Conservation (phyloP, 2,113 vertebrate genomes). For the Lamprologus sp. region DNA sequence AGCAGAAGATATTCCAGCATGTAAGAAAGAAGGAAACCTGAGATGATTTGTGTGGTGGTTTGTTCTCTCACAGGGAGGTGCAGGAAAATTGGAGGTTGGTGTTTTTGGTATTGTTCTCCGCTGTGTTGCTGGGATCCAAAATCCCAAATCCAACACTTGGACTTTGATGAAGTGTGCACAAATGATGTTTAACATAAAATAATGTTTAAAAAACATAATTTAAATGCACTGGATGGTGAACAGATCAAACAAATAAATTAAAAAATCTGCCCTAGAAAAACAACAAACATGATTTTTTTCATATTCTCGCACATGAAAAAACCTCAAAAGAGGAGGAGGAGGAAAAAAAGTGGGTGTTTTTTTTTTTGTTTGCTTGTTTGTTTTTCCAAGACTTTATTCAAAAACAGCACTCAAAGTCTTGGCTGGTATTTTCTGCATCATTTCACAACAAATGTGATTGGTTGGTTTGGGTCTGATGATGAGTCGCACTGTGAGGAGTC, state of each 20-base stretch:
- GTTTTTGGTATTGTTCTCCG: neutral
- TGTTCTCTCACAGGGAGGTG: slow-evolving; percentile 1
- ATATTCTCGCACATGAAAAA: neutral
- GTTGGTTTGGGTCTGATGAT: neutral
- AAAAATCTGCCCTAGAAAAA: neutral
- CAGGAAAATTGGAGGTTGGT: neutral
- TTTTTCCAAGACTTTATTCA: neutral
- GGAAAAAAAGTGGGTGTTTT: neutral
- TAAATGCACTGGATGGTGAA: neutral
- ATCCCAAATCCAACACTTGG: neutral
- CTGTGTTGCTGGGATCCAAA: neutral
- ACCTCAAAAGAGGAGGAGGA: neutral
- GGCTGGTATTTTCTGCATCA: neutral
- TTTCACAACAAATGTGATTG: neutral
- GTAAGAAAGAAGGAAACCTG: slow-evolving; percentile 14
- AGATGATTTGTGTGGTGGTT: neutral
- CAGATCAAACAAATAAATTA: no score
- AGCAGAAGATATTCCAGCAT: neutral
- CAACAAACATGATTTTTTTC: neutral
- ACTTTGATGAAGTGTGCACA: neutral
- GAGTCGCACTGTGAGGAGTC: neutral
- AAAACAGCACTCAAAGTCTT: neutral
- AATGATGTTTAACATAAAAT: neutral
- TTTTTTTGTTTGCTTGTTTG: neutral
- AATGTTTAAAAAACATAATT: neutral